Evolutionary conservation across 2,888 invertebrate genomes (phyloP), one percentile per base, ranked within the genome.

Genomic region (Himalopsyche japonica): DNA sequence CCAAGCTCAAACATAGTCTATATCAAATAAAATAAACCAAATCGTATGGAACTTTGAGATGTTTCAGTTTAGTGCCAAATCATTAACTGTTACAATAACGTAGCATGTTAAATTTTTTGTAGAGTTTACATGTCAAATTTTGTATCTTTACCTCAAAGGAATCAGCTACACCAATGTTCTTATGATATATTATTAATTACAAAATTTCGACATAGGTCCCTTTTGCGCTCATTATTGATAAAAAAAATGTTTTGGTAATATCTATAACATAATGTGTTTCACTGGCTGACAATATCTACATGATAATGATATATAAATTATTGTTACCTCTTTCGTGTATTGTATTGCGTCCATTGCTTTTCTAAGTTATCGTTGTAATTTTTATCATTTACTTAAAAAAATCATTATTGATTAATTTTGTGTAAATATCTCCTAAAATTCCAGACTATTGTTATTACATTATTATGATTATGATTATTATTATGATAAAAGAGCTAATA

Each of bases 401-500:
- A 70, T 27, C 30, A 70, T 70, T 70, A 30, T 30, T 20, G 1
- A 70, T 70, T 70, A 70, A 27, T 70, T 70, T 70, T 77, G 32
- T 85, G 82, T 85, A 85, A 82, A 85, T 85, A 85, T 85, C 80
- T 37, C 70, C 47, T 84, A 79, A 79, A 80, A 81, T 76, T 70
- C 70, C 70, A 27, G 70, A 70, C 70, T 27, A 27, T 30, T 70
- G 70, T 70, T 70, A 70, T 70, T 70, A 70, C 78, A 84, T 30
- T 77, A 83, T 57, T 83, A 85, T 83, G 78, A 76, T 86, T 86
- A 84, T 82, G 57, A 82, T 82, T 82, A 84, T 84, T 64, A 85
- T 76, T 82, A 86, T 82, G 76, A 81, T 85, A 82, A 86, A 85
- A 86, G 79, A 83, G 80, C 84, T 85, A 86, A 85, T 85, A 86